These are phyloP conservation scores for Corythoichthys haematopterus DNA, from an alignment of 2,113 vertebrate species.

Conservation along the genomic window DNA sequence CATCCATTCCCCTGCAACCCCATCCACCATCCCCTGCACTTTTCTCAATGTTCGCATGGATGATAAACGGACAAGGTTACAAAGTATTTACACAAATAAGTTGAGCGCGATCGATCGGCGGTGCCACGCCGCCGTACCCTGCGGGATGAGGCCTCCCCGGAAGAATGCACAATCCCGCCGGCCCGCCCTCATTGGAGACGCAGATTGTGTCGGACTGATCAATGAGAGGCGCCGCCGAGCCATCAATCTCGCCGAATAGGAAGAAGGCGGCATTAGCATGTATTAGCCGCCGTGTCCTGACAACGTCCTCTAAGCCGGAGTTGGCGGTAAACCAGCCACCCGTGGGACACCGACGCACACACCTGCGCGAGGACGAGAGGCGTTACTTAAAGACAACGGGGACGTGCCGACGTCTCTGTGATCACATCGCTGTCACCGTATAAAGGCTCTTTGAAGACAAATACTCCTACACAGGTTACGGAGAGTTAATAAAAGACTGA, in stretches of 20 bases:
- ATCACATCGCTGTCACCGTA: neutral
- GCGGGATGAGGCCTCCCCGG: conserved; percentile 51
- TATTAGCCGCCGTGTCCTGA: conserved; percentile 60
- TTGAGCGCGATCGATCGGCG: conserved; percentile 62
- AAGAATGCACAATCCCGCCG: conserved; percentile 66
- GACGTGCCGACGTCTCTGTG: neutral
- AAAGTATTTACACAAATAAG: conserved; percentile 73
- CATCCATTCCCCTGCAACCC: no score
- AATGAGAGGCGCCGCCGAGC: conserved; percentile 68
- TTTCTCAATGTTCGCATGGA: conserved; percentile 20
- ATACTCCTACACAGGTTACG: neutral
- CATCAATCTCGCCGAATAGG: conserved; percentile 68
- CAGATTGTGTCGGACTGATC: conserved; percentile 75
- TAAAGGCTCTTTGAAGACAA: conserved; percentile 27
- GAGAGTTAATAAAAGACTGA: neutral
- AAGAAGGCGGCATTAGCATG: conserved; percentile 69
- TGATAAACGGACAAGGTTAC: conserved; percentile 67
- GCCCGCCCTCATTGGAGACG: conserved; percentile 65
- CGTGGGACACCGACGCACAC: conserved; percentile 19
- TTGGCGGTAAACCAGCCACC: conserved; percentile 52
- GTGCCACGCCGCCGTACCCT: conserved; percentile 55
- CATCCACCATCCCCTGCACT: conserved; percentile 25
- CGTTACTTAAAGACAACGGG: neutral
- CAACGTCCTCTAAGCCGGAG: conserved; percentile 66
- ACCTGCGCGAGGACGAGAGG: neutral